Evolutionary conservation across 92 coral and sea anemone genomes (phyloP).

Genomic region (Metridium senile): DNA sequence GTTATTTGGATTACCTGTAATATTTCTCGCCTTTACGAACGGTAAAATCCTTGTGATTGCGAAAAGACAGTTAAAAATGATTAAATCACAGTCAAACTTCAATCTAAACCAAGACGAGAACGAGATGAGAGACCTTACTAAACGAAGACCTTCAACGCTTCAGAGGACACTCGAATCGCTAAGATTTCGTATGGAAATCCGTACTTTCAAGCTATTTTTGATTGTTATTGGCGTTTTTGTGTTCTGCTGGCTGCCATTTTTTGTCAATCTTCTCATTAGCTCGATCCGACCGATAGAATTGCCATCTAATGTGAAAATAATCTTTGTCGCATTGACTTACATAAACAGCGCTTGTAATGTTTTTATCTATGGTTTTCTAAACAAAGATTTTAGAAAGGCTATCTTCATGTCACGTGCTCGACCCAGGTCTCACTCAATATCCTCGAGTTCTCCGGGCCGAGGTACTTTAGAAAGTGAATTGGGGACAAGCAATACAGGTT

Average conservation of each 20-base stretch:
- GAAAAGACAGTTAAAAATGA: constrained; percentile 47
- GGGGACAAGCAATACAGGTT: constrained; percentile 4
- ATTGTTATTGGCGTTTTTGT: constrained; percentile 36
- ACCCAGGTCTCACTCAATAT: not conserved
- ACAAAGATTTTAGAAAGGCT: constrained; percentile 34
- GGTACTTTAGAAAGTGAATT: constrained; percentile 14
- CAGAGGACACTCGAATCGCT: constrained; percentile 15
- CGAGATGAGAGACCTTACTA: not conserved
- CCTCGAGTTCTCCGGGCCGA: not conserved
- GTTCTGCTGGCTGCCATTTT: constrained; percentile 40
- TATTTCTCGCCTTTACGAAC: constrained; percentile 64
- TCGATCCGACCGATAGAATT: not conserved
- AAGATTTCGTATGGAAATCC: constrained; percentile 13
- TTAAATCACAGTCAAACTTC: constrained; percentile 23
- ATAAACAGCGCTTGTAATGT: constrained; percentile 47
- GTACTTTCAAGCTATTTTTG: constrained; percentile 30
- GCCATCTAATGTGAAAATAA: constrained; percentile 9
- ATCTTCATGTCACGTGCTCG: not conserved
- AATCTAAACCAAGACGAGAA: not conserved
- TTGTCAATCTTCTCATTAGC: constrained; percentile 8
- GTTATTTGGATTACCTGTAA: constrained; percentile 44
- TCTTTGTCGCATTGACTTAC: constrained; percentile 23
- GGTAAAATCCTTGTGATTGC: constrained; percentile 55
- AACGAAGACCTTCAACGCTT: not conserved
- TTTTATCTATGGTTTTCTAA: constrained; percentile 28